These are phyloP conservation scores for Rhagium mordax DNA, from an alignment of 2,888 invertebrate species.

Conservation along the genomic window DNA sequence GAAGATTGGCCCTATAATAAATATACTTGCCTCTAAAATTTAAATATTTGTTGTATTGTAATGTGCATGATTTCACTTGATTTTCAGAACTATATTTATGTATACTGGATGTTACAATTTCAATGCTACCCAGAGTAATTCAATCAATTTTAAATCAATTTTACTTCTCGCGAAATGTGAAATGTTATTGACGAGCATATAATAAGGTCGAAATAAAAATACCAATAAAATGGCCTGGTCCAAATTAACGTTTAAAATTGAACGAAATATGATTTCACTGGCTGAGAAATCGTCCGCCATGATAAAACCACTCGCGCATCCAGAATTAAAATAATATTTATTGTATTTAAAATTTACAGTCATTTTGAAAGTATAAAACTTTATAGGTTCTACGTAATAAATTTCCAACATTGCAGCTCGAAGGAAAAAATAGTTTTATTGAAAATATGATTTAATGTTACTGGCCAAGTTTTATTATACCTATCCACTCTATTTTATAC, in stretches of 20 bases:
- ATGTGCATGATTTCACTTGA: too few species aligned
- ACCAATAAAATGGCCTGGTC: conserved; percentile 6
- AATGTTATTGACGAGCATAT: not conserved
- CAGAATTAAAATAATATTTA: conserved; percentile 55
- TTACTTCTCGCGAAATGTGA: not conserved
- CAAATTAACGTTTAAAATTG: conserved; percentile 18
- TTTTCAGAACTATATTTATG: too few species aligned
- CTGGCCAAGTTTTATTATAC: conserved; percentile 55
- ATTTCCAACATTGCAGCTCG: conserved; percentile 50
- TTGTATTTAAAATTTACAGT: conserved; percentile 66
- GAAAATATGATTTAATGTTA: conserved; percentile 68
- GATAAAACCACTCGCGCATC: conserved; percentile 19
- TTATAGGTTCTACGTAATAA: conserved; percentile 65
- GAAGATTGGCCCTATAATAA: too few species aligned
- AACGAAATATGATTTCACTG: conserved; percentile 30
- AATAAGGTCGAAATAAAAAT: not conserved
- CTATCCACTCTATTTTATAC: conserved; percentile 43
- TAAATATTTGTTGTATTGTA: too few species aligned
- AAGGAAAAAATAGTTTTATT: conserved; percentile 66
- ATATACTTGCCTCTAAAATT: too few species aligned
- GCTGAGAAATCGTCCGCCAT: conserved; percentile 16
- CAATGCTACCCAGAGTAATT: too few species aligned
- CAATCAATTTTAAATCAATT: too few species aligned
- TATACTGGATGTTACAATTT: too few species aligned
- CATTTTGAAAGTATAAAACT: conserved; percentile 64